Conservation (phyloP, 2,888 invertebrate species). For the Pyralis farinalis region DNA sequence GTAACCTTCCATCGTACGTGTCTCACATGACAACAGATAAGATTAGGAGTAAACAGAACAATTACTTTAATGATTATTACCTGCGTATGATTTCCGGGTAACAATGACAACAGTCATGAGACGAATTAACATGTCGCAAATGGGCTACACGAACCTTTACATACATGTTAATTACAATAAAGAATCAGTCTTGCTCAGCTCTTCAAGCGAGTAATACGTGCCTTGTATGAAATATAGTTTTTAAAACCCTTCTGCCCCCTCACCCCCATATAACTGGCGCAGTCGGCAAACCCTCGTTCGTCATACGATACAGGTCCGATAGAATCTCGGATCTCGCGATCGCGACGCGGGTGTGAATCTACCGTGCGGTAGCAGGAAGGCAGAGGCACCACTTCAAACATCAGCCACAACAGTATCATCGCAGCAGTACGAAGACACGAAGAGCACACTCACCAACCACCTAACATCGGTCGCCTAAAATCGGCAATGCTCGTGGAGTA, state of each 20-base stretch:
- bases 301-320: neutral
- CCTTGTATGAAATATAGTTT: neutral
- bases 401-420: neutral
- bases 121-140: too few species aligned
- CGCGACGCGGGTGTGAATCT: slow-evolving; percentile 11
- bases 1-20: too few species aligned
- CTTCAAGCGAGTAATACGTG: neutral
- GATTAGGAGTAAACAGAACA: too few species aligned
- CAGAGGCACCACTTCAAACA: neutral
- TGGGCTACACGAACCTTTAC: too few species aligned
- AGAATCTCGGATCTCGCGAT: neutral
- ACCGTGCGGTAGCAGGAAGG: slow-evolving; percentile 4
- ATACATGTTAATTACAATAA: neutral
- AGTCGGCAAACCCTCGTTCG: slow-evolving; percentile 7
- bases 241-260: slow-evolving; percentile 7
- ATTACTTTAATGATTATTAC: too few species aligned
- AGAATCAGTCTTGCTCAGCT: slow-evolving; percentile 1
- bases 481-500: slow-evolving; percentile 22
- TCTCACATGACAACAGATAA: too few species aligned
- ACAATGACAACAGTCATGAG: too few species aligned
- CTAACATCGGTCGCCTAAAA: slow-evolving; percentile 1
- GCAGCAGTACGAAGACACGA: neutral
- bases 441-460: slow-evolving; percentile 3
- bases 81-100: too few species aligned
- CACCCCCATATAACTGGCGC: slow-evolving; percentile 10